Base-by-base conservation (phyloP, 2,888 invertebrate species). In the Drosophila niveifrons region DNA sequence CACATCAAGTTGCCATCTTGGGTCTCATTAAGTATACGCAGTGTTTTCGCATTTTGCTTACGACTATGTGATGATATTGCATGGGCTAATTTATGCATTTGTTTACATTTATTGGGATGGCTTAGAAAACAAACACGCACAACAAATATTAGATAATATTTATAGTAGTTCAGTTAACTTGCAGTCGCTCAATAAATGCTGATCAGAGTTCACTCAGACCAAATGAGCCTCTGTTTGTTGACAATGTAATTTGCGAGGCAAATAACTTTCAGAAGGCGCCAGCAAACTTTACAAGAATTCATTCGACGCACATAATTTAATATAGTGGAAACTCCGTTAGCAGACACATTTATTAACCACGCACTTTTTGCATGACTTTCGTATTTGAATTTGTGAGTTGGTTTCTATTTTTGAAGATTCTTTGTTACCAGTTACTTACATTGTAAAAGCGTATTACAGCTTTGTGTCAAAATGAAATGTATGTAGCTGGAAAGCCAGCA, bases 171-270 rank as follows among this genome's bases (percentile, higher is more conserved):
- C 62, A 57, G 29, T 78, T 55, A 58, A 46, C 17, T 62, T 44
- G 46, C 61, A 70, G 70, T 70, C 74, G 75, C 65, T 74, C 71
- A 79, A 71, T 74, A 66, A 79, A 71, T 75, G 67, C 44, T 51
- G 46, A 50, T 55, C 64, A 75, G 56, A 51, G 65, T 62, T 58
- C 23, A 39, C 46, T 46, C 4, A 57, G 53, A 68, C 68, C 65
- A 65, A 78, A 68, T 63, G 34, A 68, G n/a, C n/a, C 36, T 36
- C 2, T 31, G 6, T n/a, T 36, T 36, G n/a, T 36, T 36, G 11
- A n/a, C 36, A 36, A 36, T 36, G 36, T 36, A 36, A 36, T 36
- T 36, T 36, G 36, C n/a, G 6, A 36, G n/a, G 6, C n/a, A 4
- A n/a, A 36, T 36, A n/a, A 36, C n/a, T 36, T 36, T 36, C 11